These are phyloP conservation scores for Oreocharis arfaki DNA, from an alignment of 2,113 vertebrate species.

Conservation along the genomic window DNA sequence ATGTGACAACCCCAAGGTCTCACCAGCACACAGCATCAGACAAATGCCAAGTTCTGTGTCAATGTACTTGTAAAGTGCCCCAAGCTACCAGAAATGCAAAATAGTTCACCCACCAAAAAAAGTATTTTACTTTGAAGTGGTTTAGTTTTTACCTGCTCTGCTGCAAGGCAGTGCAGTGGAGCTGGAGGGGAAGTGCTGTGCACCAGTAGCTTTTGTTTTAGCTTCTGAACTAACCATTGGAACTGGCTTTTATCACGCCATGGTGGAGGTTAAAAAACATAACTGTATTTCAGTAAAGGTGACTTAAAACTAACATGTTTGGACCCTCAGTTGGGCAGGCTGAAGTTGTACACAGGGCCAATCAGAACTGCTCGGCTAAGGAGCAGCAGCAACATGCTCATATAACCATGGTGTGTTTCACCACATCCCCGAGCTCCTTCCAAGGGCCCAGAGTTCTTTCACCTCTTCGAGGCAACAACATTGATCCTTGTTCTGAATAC, in stretches of 20 bases:
- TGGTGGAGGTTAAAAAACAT: neutral
- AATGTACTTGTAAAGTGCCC: neutral
- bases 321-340: neutral
- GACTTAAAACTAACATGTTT: neutral
- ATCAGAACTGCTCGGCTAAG: neutral
- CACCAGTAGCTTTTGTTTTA: neutral
- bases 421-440: neutral
- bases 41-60: neutral
- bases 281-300: neutral
- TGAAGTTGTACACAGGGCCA: neutral
- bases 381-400: neutral
- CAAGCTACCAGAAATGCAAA: neutral
- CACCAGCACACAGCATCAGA: neutral
- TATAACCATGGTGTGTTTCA: neutral
- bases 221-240: neutral
- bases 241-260: neutral
- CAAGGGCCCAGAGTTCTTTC: neutral
- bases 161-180: neutral
- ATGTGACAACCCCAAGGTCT: neutral
- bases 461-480: neutral
- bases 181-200: neutral
- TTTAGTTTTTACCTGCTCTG: neutral
- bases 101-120: neutral
- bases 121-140: neutral
- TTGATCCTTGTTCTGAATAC: neutral